These are phyloP conservation scores for Synergus umbraculus DNA, from an alignment of 2,888 invertebrate genomes.

Conservation along the genomic window DNA sequence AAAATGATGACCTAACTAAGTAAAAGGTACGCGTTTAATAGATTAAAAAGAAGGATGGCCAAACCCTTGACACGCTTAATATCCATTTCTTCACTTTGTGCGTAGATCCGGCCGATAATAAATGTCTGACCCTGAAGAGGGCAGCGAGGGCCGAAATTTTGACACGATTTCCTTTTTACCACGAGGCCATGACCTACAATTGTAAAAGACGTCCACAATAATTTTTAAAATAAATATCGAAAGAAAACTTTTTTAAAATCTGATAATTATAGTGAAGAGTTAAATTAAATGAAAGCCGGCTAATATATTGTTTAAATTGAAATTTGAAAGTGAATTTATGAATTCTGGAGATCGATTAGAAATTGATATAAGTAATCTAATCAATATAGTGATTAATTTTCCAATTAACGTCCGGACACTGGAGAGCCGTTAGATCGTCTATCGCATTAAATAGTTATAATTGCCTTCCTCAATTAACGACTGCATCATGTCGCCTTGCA, in stretches of 20 bases:
- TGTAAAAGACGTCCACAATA: not conserved
- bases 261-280: not conserved
- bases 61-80: constrained; percentile 30
- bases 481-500: constrained; percentile 20
- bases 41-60: constrained; percentile 3
- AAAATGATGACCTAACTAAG: constrained; percentile 6
- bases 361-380: not conserved
- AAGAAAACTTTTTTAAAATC: no score
- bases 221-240: not conserved
- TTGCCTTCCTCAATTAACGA: constrained; percentile 17
- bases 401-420: constrained; percentile 30
- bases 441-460: constrained; percentile 18
- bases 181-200: not conserved
- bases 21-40: constrained; percentile 23
- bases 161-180: constrained; percentile 19
- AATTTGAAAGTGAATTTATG: not conserved
- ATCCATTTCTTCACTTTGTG: constrained; percentile 18
- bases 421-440: not conserved
- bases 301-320: not conserved
- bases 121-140: constrained; percentile 17
- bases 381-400: not conserved
- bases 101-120: constrained; percentile 4
- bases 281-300: not conserved
- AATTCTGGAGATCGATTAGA: not conserved
- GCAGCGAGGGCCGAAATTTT: constrained; percentile 27